A percentile compares a stretch with the other conserved stretches of the same genome.
phyloP scores from a whole-genome alignment of 2,888 invertebrate genomes.

The Phengaris arion region DNA sequence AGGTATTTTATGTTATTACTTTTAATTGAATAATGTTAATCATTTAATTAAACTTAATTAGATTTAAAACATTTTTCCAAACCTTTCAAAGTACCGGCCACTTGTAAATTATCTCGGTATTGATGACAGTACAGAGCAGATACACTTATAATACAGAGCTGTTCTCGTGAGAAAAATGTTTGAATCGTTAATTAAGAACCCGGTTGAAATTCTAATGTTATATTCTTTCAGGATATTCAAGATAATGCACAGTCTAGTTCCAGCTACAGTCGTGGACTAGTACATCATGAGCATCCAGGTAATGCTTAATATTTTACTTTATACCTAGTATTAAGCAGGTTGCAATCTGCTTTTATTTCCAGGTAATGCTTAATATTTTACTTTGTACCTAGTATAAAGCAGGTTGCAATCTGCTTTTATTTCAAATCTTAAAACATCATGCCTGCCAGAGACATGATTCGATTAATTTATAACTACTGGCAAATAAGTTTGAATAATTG shows the following conservation, averaged over 20 bases:
- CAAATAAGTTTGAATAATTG: too few relatives aligned
- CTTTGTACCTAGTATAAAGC: too few relatives aligned
- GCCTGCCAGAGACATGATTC: too few relatives aligned
- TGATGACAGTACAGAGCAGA: background rate
- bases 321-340: too few relatives aligned
- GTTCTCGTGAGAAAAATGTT: constrained; percentile 5
- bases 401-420: too few relatives aligned
- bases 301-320: background rate
- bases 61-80: background rate
- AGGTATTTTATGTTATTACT: background rate
- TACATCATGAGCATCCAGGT: constrained; percentile 59
- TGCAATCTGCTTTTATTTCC: constrained; percentile 24
- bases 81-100: background rate
- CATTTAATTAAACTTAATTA: background rate
- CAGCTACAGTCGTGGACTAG: constrained; percentile 58
- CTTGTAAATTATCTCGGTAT: background rate
- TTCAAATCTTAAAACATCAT: too few relatives aligned
- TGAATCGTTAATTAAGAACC: background rate
- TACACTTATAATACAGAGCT: background rate
- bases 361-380: constrained; percentile 42
- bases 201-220: constrained; percentile 29
- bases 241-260: constrained; percentile 62
- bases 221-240: constrained; percentile 56
- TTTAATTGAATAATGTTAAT: background rate
- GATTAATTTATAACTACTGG: too few relatives aligned